Evolutionary conservation across 1,140 invertebrate genomes (phyloP), one percentile per base, ranked within the genome.

Genomic region (Batillaria attramentaria): DNA sequence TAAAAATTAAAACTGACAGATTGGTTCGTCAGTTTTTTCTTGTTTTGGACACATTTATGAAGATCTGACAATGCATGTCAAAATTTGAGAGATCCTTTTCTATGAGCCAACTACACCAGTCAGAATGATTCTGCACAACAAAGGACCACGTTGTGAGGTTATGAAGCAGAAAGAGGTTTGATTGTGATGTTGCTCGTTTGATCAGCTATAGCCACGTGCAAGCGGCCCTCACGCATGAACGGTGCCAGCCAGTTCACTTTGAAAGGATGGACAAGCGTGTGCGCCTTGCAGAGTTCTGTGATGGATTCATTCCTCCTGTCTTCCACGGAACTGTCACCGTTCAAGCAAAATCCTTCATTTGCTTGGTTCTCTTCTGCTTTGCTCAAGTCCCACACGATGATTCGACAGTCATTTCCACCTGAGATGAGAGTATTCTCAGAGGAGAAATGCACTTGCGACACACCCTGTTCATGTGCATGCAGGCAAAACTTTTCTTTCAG

Each of bases 241-340:
- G 84, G 81, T 42, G 83, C 84, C 81, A 89, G 79, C 87, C 88
- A 88, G 77, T 89, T 89, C n/a, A 89, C 82, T 69, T 89, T 89
- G 10, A 78, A 74, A 8, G 79, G 54, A 77, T 87, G 87, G 31
- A 78, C 41, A 46, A 87, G 83, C 28, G 83, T 79, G 13, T 43
- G 42, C 8, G 85, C 77, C 75, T 80, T 82, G 81, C 85, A 86
- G 28, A 80, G 74, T 6, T 84, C 83, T 13, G 87, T 83, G 33
- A 83, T 78, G 33, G 78, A 65, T 16, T 74, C 46, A 69, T 83
- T 79, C 24, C 75, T 79, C 24, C 76, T 62, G 24, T 84, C 80
- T 37, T 83, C 62, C 0, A 80, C 79, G 54, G 77, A 72, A 69
- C 79, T 57, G 66, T 82, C 72, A 28, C 81, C 82, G 60, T 84